A percentile compares a stretch with the other conserved stretches of the same genome.
phyloP scores from a whole-genome alignment of 2,797 vertebrate genomes.

The Cichlasoma orientale region DNA sequence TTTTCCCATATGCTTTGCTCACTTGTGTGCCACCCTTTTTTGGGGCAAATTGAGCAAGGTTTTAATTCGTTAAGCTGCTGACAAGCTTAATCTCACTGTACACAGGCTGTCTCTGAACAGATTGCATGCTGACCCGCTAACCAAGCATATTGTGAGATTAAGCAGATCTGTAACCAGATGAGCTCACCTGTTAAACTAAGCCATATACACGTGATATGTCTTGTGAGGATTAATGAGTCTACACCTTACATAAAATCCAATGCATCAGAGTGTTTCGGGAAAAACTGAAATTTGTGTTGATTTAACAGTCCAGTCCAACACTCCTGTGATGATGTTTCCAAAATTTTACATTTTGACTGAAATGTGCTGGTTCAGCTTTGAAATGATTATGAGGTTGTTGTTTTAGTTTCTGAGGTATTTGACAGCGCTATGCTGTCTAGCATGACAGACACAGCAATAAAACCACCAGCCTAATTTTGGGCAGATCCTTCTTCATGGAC shows the following conservation, averaged over 20 bases:
- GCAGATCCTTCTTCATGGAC: background rate
- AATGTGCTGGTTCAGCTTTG: too few species aligned
- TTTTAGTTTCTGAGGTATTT: background rate
- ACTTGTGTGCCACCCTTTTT: constrained; percentile 31
- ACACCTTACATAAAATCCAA: constrained; percentile 11
- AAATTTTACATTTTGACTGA: too few species aligned
- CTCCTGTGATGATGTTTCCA: background rate
- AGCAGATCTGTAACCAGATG: constrained; percentile 42
- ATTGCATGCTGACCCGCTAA: constrained; percentile 64
- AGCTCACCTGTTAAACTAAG: constrained; percentile 64
- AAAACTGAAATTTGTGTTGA: background rate
- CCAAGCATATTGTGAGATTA: constrained; percentile 70
- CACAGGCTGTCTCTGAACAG: constrained; percentile 40
- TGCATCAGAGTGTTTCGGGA: background rate
- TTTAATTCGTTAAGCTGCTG: constrained; percentile 50
- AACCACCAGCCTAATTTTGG: background rate
- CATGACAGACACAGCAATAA: background rate
- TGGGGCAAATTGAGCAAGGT: constrained; percentile 26
- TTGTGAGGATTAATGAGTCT: constrained; percentile 31
- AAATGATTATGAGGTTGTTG: background rate
- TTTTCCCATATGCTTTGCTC: constrained; percentile 37
- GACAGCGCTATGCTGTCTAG: background rate
- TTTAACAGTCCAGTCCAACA: too few species aligned
- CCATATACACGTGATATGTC: constrained; percentile 26
- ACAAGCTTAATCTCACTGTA: constrained; percentile 42